These are phyloP conservation scores for Microctenopoma lineatum DNA, from an alignment of 2,797 vertebrate genomes.

Conservation along the genomic window DNA sequence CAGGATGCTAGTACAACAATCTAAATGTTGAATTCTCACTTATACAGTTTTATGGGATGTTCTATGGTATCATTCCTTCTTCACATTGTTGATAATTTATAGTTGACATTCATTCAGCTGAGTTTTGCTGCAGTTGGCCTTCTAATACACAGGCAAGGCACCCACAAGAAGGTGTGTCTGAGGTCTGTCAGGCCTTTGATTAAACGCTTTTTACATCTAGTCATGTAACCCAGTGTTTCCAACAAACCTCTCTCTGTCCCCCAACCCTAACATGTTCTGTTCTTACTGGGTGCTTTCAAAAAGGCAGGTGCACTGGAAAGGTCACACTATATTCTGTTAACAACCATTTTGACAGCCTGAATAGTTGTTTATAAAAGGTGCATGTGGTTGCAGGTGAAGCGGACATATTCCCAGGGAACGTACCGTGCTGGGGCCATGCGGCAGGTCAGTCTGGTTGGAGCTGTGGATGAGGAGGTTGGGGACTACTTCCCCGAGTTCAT, in stretches of 20 bases:
- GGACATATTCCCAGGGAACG: slow-evolving; percentile 97
- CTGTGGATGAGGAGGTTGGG: slow-evolving; percentile 98
- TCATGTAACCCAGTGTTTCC: neutral
- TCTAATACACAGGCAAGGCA: neutral
- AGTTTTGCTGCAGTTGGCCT: neutral
- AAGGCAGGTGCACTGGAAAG: slow-evolving; percentile 18
- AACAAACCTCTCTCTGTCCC: no score
- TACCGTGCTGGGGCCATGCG: slow-evolving; percentile 98
- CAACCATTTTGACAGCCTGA: neutral
- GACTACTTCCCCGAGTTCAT: slow-evolving; percentile 99
- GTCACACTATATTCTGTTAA: slow-evolving; percentile 2
- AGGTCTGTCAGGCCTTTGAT: no score
- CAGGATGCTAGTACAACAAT: no score
- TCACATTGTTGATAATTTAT: slow-evolving; percentile 4
- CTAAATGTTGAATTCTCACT: slow-evolving; percentile 7
- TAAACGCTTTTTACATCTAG: neutral
- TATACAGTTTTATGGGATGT: slow-evolving; percentile 1
- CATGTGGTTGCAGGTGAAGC: slow-evolving; percentile 88
- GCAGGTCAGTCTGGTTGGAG: slow-evolving; percentile 98
- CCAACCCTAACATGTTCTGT: no score
- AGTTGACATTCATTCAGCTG: neutral
- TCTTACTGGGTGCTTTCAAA: slow-evolving; percentile 3
- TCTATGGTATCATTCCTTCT: neutral
- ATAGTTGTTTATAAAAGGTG: neutral
- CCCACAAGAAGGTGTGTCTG: no score